Evolutionary conservation across 2,797 vertebrate species (phyloP), one percentile per base, ranked within the genome.

Genomic region (Aythya fuligula): DNA sequence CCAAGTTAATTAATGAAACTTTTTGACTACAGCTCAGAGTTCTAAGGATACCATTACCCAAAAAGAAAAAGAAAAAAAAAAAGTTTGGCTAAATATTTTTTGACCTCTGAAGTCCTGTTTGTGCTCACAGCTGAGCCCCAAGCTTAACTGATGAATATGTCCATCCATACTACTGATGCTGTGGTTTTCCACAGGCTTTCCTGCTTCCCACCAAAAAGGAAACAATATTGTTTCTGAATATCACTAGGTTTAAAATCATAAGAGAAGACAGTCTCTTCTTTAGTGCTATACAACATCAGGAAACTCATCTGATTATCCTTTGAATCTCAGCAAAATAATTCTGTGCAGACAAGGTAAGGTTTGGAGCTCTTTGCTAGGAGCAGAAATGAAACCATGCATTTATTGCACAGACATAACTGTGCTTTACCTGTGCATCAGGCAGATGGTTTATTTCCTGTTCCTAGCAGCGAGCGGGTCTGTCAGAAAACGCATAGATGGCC

Each of bases 71-170:
- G 34, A 49, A 11, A 49, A 49, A 41, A 41, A 41, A 22, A 22
- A 85, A 32, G 25, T 85, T 83, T 90, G 57, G 80, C 78, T 89
- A 94, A 92, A 93, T 87, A 34, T 34, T 67, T 85, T 95, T 87
- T 92, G 89, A 78, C 81, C 89, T 85, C 78, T 71, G 13, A 95
- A 92, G 67, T 53, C 49, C 41, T 67, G 20, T 71, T 87, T 92
- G 67, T 82, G 69, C 38, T 90, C 92, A 83, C 69, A 92, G 87
- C 82, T 71, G 81, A 95, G 89, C 57, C 78, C 24, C 49, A 74
- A 75, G 61, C 75, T 77, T 51, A 85, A 90, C 64, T 65, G 72
- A 89, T 57, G 60, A 92, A 54, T 74, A 82, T 25, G 65, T 64
- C 81, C 65, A 54, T 43, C 69, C 61, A 90, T 82, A 82, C 9